Base-by-base conservation (phyloP, 2,888 invertebrate species). In the Orthosia cruda region DNA sequence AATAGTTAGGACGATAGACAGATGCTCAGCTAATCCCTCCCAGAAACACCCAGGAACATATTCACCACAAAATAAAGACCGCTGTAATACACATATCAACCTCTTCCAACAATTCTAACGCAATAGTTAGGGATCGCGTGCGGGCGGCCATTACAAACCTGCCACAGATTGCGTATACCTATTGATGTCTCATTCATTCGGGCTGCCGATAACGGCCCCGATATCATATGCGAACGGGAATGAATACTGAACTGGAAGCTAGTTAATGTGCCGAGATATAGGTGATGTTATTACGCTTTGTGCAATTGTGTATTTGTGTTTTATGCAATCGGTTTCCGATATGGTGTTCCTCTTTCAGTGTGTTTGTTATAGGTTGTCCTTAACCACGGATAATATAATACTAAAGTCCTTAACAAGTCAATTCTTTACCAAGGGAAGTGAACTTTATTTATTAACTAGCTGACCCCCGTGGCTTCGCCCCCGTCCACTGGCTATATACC, bases 131-230 rank as follows among this genome's bases (percentile, higher is more conserved):
- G 59, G 47, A 78, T 87, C 83, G 88, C 87, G 89, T 89, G 88
- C 74, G 55, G 61, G 32, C 49, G 57, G 74, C 82, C 88, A 88
- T 88, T 88, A 88, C 61, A 50, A 70, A 70, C 79, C 77, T 73
- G 71, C 83, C 72, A 64, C 77, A 71, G 87, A 83, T 83, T 84
- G 75, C 80, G 75, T 67, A 59, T 40, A 68, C 68, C 73, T 74
- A 82, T 87, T 86, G 87, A 88, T 84, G 87, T 85, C 88, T 88
- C 83, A 84, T 80, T 89, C 81, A 87, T 71, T 71, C 71, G 78
- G 74, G 64, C 77, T 57, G 26, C 80, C 74, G 81, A 84, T 81
- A 84, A 63, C 84, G 50, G 5, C n/a, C 26, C 50, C 15, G 63
- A 71, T 75, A 81, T 72, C 77, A 81, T 77, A 70, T 52, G 71